Evolutionary conservation across 2,797 vertebrate genomes (phyloP), one percentile per base, ranked within the genome.

Genomic region (Neostethus bicornis): DNA sequence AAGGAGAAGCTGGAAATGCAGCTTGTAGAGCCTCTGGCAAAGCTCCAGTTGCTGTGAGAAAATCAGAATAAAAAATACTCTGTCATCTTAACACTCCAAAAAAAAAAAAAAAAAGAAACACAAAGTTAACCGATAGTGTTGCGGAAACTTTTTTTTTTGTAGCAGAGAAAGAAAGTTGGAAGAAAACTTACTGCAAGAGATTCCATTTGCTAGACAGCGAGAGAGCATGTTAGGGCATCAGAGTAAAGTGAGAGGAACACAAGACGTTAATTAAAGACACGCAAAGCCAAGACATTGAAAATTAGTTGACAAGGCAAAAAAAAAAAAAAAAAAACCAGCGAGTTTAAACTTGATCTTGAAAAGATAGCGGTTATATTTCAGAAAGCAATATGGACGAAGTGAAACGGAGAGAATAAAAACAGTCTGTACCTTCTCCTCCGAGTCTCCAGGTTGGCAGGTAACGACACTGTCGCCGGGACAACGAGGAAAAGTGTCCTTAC

Each of bases 181-280:
- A 89, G 92, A 89, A 68, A 91, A 98, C 97, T 99, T 99, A 99
- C 97, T 93, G 97, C 97, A 92, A 99, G 96, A 94, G 96, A 98
- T 90, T 99, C 97, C 97, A 99, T 98, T 99, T 99, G 97, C 97
- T 99, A 96, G 89, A 92, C 92, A 94, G 94, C 92, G 93, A 96
- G 95, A 93, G 93, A 96, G 95, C 94, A 90, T 95, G 95, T 96
- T 92, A 94, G 90, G 93, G 92, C 92, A 85, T 82, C 93, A 93
- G 91, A 95, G 87, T 91, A 91, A 90, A 73, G 85, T 62, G 73
- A 92, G 93, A 94, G 93, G 90, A 94, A 95, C 86, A 95, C 72
- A 92, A 66, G 94, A 92, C 81, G 71, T 95, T 94, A 96, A 89
- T 96, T 91, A 94, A 90, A 90, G 75, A 93, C 94, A 94, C 92